Base-by-base conservation (phyloP, 1,140 invertebrate species). In the Geopemphigus sp. region DNA sequence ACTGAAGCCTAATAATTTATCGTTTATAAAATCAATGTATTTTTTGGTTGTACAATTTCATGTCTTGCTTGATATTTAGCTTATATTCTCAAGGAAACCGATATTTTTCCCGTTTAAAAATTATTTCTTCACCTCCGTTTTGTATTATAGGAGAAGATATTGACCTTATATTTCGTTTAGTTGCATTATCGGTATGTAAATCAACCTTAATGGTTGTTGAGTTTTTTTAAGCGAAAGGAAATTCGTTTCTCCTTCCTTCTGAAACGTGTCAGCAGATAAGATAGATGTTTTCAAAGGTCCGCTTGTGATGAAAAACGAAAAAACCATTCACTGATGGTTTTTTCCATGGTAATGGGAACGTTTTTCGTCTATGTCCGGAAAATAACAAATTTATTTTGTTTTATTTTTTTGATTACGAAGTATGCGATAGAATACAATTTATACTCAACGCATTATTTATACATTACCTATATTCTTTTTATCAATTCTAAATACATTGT, bases 131-230 rank as follows among this genome's bases (percentile, higher is more conserved):
- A 39, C 32, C 32, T 39, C 8, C 32, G 19, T 17, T 54, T 54
- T 54, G 19, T 54, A 39, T 39, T n/a, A 68, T 50, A 22, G 45
- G 15, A 50, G 15, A 24, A 68, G n/a, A 10, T 8, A 72, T 72
- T 54, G 8, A 22, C 10, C 17, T 29, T 24, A 56, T 15, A 59
- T 76, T 39, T 45, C 17, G 5, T 39, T 29, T 17, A 5, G 29
- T 19, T 17, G 15, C 5, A 76, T 76, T 57, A 76, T 59, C n/a
- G 12, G 32, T 57, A 76, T 76, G n/a, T 59, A 45, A 76, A 76
- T 45, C 29, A 76, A 76, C n/a, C 29, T 57, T 76, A 59, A 59
- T 59, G 56, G 56, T 29, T 54, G 14, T 76, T 59, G 39, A 17
- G 24, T 76, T 59, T 63, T 56, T 39, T 57, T 76, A 57, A 57